A percentile compares a stretch with the other conserved stretches of the same genome.
phyloP scores from a whole-genome alignment of 2,888 invertebrate species.

The Bombyx huttoni region DNA sequence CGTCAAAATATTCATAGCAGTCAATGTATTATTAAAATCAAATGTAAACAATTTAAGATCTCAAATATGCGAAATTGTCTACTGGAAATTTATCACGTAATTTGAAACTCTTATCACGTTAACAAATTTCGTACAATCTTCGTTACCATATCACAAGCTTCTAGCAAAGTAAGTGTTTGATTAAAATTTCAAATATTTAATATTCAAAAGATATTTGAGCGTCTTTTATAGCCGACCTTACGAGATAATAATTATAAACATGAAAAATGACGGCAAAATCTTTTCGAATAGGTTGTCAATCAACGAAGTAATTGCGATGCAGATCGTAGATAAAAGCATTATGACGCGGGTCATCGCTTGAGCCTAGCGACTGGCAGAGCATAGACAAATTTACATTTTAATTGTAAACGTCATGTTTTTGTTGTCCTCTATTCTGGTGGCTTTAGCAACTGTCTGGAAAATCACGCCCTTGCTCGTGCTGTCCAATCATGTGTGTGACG shows the following conservation, averaged over 20 bases:
- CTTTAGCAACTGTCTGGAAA: slow-evolving; percentile 31
- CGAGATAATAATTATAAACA: too few species aligned
- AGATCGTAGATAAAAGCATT: slow-evolving; percentile 10
- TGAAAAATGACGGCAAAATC: too few species aligned
- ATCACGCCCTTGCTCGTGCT: slow-evolving; percentile 33
- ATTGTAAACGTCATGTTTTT: slow-evolving; percentile 41
- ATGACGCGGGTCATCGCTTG: slow-evolving; percentile 15
- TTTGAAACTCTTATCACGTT: too few species aligned
- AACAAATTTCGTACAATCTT: too few species aligned
- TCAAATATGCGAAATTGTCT: too few species aligned
- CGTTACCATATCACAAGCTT: neutral
- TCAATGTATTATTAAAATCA: too few species aligned
- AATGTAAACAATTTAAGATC: too few species aligned
- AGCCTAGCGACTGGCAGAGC: slow-evolving; percentile 10
- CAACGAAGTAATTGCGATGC: neutral
- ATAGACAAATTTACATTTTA: slow-evolving; percentile 49
- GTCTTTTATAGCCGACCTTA: too few species aligned
- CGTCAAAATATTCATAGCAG: too few species aligned
- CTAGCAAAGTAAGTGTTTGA: neutral
- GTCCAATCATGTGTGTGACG: slow-evolving; percentile 53
- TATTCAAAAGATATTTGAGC: too few species aligned
- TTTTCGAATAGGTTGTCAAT: neutral
- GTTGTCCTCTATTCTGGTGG: slow-evolving; percentile 15
- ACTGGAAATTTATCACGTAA: too few species aligned
- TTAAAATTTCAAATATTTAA: too few species aligned